Conservation (phyloP, 2,888 invertebrate genomes). For the Tinea semifulvella region DNA sequence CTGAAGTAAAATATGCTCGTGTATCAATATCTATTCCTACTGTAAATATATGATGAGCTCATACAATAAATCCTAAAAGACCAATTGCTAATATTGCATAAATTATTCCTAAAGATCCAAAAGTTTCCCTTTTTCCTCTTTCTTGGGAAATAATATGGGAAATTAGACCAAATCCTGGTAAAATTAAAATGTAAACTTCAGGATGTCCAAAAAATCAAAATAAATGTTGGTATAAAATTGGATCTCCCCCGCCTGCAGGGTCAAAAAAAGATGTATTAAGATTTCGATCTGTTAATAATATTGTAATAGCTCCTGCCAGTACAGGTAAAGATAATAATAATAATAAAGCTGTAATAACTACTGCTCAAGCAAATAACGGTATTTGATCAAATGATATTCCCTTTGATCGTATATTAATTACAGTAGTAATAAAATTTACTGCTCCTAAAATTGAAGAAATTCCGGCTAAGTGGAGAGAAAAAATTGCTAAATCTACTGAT, state of each 20-base stretch:
- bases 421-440: slow-evolving; percentile 82
- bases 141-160: slow-evolving; percentile 80
- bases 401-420: slow-evolving; percentile 74
- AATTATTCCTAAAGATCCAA: slow-evolving; percentile 78
- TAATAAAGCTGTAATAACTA: slow-evolving; percentile 61
- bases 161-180: slow-evolving; percentile 84
- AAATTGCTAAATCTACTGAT: slow-evolving; percentile 80
- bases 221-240: slow-evolving; percentile 83
- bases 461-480: slow-evolving; percentile 79
- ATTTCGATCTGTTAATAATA: slow-evolving; percentile 81
- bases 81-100: slow-evolving; percentile 88
- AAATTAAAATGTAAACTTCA: slow-evolving; percentile 87
- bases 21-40: slow-evolving; percentile 86
- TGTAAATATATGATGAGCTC: slow-evolving; percentile 88
- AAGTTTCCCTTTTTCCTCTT: slow-evolving; percentile 78
- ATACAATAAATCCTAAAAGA: slow-evolving; percentile 83
- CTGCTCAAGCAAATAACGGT: slow-evolving; percentile 78
- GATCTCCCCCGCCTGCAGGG: slow-evolving; percentile 81
- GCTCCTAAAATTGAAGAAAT: slow-evolving; percentile 78
- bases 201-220: slow-evolving; percentile 91
- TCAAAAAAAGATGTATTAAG: slow-evolving; percentile 85
- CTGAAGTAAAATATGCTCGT: slow-evolving; percentile 84
- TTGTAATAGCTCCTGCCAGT: slow-evolving; percentile 82
- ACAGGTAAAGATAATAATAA: slow-evolving; percentile 77
- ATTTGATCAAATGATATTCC: slow-evolving; percentile 71